Conservation (phyloP, 2,113 vertebrate species). For the Chascanopsetta lugubris region DNA sequence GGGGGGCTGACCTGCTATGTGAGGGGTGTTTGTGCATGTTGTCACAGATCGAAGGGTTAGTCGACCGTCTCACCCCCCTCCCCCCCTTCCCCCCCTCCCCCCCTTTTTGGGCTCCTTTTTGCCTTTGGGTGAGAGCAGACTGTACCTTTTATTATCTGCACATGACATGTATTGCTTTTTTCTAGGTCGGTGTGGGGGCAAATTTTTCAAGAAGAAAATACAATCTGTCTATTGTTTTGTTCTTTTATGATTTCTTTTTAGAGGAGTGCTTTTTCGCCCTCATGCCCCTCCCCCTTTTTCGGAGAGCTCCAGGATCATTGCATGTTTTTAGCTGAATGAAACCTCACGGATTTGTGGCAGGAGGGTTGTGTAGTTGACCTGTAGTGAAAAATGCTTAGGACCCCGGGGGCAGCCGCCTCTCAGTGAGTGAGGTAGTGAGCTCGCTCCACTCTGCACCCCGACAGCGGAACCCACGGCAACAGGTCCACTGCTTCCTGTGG, state of each 20-base stretch:
- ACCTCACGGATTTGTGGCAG: conserved; percentile 71
- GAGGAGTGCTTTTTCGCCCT: conserved; percentile 65
- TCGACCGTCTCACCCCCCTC: conserved; percentile 70
- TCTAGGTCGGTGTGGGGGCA: conserved; percentile 54
- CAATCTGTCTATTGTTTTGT: conserved; percentile 57
- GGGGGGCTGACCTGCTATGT: conserved; percentile 59
- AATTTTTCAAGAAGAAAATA: conserved; percentile 53
- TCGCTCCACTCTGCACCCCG: conserved; percentile 48
- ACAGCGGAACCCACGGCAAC: conserved; percentile 60
- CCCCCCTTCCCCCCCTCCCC: conserved; percentile 67
- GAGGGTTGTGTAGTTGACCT: conserved; percentile 63
- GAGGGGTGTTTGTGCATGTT: conserved; percentile 81
- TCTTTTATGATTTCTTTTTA: not conserved
- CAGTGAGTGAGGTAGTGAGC: conserved; percentile 41
- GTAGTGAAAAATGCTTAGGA: conserved; percentile 70
- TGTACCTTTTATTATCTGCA: conserved; percentile 69
- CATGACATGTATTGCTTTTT: conserved; percentile 70
- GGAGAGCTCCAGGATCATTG: conserved; percentile 65
- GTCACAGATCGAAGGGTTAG: conserved; percentile 80
- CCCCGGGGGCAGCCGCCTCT: conserved; percentile 66
- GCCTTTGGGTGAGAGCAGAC: conserved; percentile 63
- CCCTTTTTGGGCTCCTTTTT: conserved; percentile 55
- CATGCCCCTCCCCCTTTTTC: conserved; percentile 43
- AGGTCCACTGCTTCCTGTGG: conserved; percentile 63
- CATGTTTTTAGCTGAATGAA: conserved; percentile 79